Evolutionary conservation across 2,888 invertebrate species (phyloP), one percentile per base, ranked within the genome.

Genomic region (Bimastos eiseni): DNA sequence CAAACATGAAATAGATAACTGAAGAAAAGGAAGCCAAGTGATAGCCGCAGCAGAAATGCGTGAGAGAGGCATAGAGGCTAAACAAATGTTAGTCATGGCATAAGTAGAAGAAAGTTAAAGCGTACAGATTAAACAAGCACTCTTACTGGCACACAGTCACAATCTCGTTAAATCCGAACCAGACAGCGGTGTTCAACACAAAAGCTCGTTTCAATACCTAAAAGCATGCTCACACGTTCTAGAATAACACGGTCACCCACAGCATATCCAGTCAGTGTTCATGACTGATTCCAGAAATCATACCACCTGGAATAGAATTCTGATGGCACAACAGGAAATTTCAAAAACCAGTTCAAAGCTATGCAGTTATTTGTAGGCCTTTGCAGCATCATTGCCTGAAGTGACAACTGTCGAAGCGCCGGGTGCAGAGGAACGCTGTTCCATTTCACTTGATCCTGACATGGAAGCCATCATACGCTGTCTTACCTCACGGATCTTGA

Each of bases 401-500:
- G 86, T 36, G 6, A 8, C 34, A 86, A 17, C 86, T 37, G 37
- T 86, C 37, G 86, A 86, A 37, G 86, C 37, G n/a, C 86, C 36
- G 36, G 86, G 86, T 21, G 0, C 36, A 24, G 86, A 86, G 4
- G n/a, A 34, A 36, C 86, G 34, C n/a, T n/a, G n/a, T 86, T 86
- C 86, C 36, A 37, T 37, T 37, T 86, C 86, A 86, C 86, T 86
- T 19, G 86, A 86, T 19, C 86, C 86, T 86, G 86, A 86, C 86
- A 86, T 86, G 86, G 86, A 86, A 34, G 95, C 95, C 97, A 98
- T 98, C 94, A 98, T 95, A 95, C 98, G 98, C 95, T 99, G 99
- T 11, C 99, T 96, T 13, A 99, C 99, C 96, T 99, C 99, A 90
- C 99, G 97, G 92, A 99, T 99, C 96, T 99, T 99, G 93, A 99